phyloP scores from a whole-genome alignment of 2,888 invertebrate species.

The Yponomeuta evonymella region DNA sequence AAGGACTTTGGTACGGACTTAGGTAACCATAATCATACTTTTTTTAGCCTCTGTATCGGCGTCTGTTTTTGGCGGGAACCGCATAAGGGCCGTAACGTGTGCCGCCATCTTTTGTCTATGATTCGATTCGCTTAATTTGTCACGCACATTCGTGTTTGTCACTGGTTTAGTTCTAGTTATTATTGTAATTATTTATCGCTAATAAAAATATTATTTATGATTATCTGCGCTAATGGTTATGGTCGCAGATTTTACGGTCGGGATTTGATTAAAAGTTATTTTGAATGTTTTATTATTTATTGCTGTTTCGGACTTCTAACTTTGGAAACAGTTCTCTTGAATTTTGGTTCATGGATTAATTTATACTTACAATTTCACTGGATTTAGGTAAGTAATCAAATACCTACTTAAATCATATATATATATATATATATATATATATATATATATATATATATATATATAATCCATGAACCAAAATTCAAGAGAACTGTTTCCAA shows the following conservation, averaged over 20 bases:
- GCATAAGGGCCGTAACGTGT: constrained; percentile 36
- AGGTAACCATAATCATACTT: no score
- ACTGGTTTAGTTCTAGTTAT: constrained; percentile 15
- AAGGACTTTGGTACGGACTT: no score
- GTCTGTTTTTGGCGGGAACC: not conserved
- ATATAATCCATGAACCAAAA: no score
- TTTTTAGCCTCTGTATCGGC: no score
- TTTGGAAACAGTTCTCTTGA: no score
- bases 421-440: no score
- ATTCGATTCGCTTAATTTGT: constrained; percentile 48
- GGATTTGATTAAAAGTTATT: constrained; percentile 4
- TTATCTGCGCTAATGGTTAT: constrained; percentile 7
- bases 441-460: no score
- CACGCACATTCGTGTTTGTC: constrained; percentile 47
- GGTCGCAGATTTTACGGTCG: not conserved
- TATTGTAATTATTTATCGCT: constrained; percentile 40
- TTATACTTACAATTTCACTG: no score
- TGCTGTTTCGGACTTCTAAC: not conserved
- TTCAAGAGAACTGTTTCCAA: no score
- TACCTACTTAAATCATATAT: no score
- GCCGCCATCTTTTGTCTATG: constrained; percentile 52
- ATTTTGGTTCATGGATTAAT: no score
- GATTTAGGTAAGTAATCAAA: no score
- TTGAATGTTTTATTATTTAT: constrained; percentile 3
- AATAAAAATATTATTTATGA: constrained; percentile 32